Evolutionary conservation across 1,140 invertebrate species (phyloP).

Genomic region (Orussus abietinus): DNA sequence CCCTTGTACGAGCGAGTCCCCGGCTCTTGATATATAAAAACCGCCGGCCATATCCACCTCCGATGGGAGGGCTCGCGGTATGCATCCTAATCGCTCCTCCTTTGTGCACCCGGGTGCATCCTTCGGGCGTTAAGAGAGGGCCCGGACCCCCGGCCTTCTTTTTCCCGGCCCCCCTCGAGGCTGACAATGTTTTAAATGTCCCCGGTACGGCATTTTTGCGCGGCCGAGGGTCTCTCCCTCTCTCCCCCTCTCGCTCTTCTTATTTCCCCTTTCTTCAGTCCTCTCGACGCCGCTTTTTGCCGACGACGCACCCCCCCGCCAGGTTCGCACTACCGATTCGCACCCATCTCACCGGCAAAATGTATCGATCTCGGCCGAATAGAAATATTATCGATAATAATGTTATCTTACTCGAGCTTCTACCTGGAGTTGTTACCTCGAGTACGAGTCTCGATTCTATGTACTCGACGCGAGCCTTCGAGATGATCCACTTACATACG

Average conservation of each 20-base stretch:
- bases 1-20: not conserved
- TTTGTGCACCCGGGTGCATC: too few species aligned
- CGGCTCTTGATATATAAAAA: not conserved
- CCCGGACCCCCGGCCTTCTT: not conserved
- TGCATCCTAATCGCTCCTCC: not conserved
- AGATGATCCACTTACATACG: too few species aligned
- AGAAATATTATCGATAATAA: not conserved
- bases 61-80: not conserved
- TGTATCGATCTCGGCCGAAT: not conserved
- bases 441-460: not conserved
- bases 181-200: not conserved
- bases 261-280: not conserved
- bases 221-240: not conserved
- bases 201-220: not conserved
- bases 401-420: not conserved
- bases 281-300: not conserved
- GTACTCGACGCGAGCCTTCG: too few species aligned
- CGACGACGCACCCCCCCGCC: not conserved
- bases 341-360: too few species aligned
- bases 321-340: not conserved
- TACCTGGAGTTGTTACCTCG: not conserved
- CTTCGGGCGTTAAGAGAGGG: too few species aligned
- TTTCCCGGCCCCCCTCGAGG: not conserved
- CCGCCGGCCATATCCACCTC: conserved; percentile 1
- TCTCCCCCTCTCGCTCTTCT: not conserved